These are phyloP conservation scores for Diaphora mendica DNA, from an alignment of 2,888 invertebrate species.

Conservation along the genomic window DNA sequence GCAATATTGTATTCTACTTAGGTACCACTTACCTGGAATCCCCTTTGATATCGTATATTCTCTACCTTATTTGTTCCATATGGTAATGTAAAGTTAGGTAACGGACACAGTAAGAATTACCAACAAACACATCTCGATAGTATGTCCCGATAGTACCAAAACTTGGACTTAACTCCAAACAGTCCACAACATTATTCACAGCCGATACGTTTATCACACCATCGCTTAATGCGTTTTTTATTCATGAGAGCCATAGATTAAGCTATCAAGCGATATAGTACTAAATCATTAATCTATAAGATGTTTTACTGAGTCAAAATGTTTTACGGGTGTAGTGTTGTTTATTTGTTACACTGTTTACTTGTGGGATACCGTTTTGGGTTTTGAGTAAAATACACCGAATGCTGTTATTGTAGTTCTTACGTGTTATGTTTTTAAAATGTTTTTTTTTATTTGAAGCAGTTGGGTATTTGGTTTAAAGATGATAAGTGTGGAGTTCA, in stretches of 20 bases:
- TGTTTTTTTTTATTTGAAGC: not conserved
- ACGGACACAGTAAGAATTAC: not conserved
- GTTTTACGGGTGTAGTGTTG: slow-evolving; percentile 19
- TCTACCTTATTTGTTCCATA: too few species aligned
- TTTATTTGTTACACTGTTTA: slow-evolving; percentile 8
- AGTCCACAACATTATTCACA: slow-evolving; percentile 53
- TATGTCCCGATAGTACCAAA: slow-evolving; percentile 21
- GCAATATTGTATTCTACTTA: too few species aligned
- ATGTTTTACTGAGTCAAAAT: slow-evolving; percentile 24
- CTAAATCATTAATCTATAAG: slow-evolving; percentile 49
- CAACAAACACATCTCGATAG: slow-evolving; percentile 15
- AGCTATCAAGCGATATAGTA: slow-evolving; percentile 63
- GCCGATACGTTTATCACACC: slow-evolving; percentile 57
- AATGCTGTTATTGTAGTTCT: not conserved
- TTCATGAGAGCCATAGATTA: slow-evolving; percentile 74
- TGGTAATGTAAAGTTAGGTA: not conserved
- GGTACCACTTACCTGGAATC: too few species aligned
- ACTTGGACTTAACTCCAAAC: slow-evolving; percentile 26
- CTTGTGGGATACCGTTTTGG: slow-evolving; percentile 3
- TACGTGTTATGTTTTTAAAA: not conserved
- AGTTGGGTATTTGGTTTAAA: not conserved
- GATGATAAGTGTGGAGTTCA: not conserved
- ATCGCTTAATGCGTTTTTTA: slow-evolving; percentile 72
- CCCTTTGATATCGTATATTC: too few species aligned
- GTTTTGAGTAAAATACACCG: not conserved